Evolutionary conservation across 2,797 vertebrate species (phyloP), one percentile per base, ranked within the genome.

Genomic region (Hyperoplus immaculatus): DNA sequence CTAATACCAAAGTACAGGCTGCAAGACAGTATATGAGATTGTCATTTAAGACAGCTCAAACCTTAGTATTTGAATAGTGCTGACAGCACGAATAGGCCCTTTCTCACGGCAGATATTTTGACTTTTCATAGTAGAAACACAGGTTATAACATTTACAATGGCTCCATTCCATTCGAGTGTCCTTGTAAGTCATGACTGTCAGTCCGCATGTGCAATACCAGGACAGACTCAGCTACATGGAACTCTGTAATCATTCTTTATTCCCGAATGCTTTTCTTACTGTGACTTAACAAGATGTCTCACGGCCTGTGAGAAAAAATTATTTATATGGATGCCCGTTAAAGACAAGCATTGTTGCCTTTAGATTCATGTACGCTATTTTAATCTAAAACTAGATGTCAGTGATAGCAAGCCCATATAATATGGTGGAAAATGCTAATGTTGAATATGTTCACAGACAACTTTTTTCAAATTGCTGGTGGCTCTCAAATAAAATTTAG

Each of bases 341-440:
- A 4, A 16, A 29, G 7, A 10, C 9, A 13, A 9, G 3, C 39
- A 16, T 51, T 21, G 41, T 51, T 56, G 29, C 38, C 38, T 69
- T 46, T 38, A 63, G 50, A 50, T 42, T 42, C 46, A 57, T 43
- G 38, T 47, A 51, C 9, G 16, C 82, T 89, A 80, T 80, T 73
- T 87, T 82, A 76, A 39, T 11, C 16, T 61, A 6, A 2, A 16
- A 9, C 29, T 68, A 8, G 14, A 64, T 6, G 16, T 49, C 42
- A 21, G n/a, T 58, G 10, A 64, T 3, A 29, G 29, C 29, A 29
- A 29, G 29, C 29, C 29, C 29, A 29, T 29, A 29, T 29, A 29
- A 29, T 29, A 29, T 29, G 29, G 29, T 29, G 29, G 29, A 29
- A 29, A 29, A 29, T 29, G 29, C 29, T 29, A 29, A 29, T 29